Percentiles rank a stretch among this genome's conserved stretches.
Evolutionary conservation across 2,113 vertebrate species (phyloP).

Genomic region (Calypte anna): DNA sequence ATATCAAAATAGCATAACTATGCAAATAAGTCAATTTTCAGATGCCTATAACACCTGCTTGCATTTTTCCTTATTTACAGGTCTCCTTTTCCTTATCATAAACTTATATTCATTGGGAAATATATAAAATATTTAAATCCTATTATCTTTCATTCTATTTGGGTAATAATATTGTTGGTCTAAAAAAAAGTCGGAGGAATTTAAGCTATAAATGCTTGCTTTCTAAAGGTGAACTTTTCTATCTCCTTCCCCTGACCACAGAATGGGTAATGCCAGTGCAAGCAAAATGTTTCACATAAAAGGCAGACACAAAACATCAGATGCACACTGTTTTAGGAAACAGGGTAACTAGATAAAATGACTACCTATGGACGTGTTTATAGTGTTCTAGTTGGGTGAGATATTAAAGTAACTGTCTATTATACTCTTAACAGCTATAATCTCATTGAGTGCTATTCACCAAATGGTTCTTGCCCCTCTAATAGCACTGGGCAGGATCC

Average conservation of each 20-base stretch:
- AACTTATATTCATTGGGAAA: background rate
- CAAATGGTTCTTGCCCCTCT: background rate
- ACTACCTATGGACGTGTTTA: background rate
- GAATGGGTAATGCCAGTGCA: background rate
- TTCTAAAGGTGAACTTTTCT: background rate
- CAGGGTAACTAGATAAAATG: slow-evolving; percentile 16
- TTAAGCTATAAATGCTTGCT: background rate
- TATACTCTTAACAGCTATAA: slow-evolving; percentile 47
- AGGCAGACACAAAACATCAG: background rate
- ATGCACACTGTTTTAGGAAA: slow-evolving; percentile 1
- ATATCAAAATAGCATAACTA: background rate
- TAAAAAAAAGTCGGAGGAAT: background rate
- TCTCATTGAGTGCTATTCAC: slow-evolving; percentile 1
- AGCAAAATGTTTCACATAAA: slow-evolving; percentile 13
- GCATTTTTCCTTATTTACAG: background rate
- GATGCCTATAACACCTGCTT: background rate
- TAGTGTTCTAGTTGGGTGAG: slow-evolving; percentile 5
- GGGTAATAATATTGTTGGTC: background rate
- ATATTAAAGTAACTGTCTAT: slow-evolving; percentile 56
- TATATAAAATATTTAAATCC: background rate
- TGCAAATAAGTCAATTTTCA: background rate
- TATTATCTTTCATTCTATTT: background rate
- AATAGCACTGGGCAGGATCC: slow-evolving; percentile 22
- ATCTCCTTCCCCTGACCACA: background rate
- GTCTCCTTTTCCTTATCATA: background rate